A percentile compares a stretch with the other conserved stretches of the same genome.
phyloP scores from a whole-genome alignment of 2,113 vertebrate genomes.

The Microcebus murinus region DNA sequence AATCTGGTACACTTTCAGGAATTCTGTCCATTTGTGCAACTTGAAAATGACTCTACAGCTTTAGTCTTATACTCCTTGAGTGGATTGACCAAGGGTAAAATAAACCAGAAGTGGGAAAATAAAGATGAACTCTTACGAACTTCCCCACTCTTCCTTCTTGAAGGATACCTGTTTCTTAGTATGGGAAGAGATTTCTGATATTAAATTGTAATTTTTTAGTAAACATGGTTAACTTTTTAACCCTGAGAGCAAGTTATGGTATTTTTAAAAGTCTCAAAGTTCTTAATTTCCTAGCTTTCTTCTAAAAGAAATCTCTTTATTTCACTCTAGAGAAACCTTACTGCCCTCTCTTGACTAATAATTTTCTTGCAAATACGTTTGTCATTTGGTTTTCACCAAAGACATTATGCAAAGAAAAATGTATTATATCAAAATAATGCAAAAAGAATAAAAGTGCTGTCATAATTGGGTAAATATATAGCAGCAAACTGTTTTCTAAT shows the following conservation, averaged over 20 bases:
- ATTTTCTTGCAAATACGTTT: constrained; percentile 36
- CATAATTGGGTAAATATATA: not conserved
- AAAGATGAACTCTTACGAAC: not conserved
- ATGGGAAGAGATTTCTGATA: not conserved
- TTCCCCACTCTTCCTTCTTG: not conserved
- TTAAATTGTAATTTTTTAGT: not conserved
- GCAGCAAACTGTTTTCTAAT: not conserved
- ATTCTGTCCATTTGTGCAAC: not conserved
- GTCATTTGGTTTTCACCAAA: not conserved
- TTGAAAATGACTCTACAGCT: not conserved
- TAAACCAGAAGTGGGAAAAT: not conserved
- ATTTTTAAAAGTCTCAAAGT: not conserved
- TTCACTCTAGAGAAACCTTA: constrained; percentile 41
- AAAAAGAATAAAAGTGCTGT: not conserved
- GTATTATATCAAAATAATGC: not conserved
- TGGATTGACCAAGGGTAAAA: not conserved
- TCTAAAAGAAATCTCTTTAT: not conserved
- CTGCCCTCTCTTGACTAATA: constrained; percentile 44
- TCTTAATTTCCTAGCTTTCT: not conserved
- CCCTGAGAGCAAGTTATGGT: too few relatives aligned
- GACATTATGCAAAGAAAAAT: not conserved
- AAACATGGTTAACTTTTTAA: not conserved
- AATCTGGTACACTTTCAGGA: not conserved
- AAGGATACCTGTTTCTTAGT: not conserved
- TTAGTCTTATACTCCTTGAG: not conserved